Evolutionary conservation across 1,140 invertebrate species (phyloP).

Genomic region (Amyelois transitella): DNA sequence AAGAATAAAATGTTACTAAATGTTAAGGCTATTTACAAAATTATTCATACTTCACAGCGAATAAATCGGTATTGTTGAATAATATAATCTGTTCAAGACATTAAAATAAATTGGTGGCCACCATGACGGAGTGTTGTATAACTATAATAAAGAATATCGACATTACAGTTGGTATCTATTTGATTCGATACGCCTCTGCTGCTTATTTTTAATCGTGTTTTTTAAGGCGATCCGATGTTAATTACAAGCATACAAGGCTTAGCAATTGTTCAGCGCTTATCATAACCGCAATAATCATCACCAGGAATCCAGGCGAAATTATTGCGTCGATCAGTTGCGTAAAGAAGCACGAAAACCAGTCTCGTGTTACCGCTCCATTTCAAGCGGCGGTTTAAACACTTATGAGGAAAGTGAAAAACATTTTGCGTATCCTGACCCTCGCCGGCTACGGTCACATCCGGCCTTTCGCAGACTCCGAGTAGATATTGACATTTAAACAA

Average conservation of each 20-base stretch:
- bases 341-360: slow-evolving; percentile 49
- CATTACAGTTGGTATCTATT: not conserved
- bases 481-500: slow-evolving; percentile 29
- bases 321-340: slow-evolving; percentile 53
- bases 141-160: not conserved
- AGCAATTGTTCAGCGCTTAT: slow-evolving; percentile 39
- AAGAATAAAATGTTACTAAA: too few species aligned
- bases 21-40: not conserved
- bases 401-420: slow-evolving; percentile 26
- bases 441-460: slow-evolving; percentile 2
- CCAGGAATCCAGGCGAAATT: slow-evolving; percentile 47
- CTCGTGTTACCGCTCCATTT: slow-evolving; percentile 55
- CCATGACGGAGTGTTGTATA: slow-evolving; percentile 9
- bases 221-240: not conserved
- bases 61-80: too few species aligned
- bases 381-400: slow-evolving; percentile 14
- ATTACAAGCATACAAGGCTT: not conserved
- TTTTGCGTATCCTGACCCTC: slow-evolving; percentile 14
- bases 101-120: not conserved
- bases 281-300: slow-evolving; percentile 54
- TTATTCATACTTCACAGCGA: not conserved
- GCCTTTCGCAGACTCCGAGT: slow-evolving; percentile 2
- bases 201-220: not conserved
- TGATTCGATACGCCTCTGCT: not conserved
- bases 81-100: not conserved